Percentiles rank a stretch among this genome's conserved stretches.
Conservation (phyloP, 1,140 invertebrate genomes). For the Drosophila hydei region DNA sequence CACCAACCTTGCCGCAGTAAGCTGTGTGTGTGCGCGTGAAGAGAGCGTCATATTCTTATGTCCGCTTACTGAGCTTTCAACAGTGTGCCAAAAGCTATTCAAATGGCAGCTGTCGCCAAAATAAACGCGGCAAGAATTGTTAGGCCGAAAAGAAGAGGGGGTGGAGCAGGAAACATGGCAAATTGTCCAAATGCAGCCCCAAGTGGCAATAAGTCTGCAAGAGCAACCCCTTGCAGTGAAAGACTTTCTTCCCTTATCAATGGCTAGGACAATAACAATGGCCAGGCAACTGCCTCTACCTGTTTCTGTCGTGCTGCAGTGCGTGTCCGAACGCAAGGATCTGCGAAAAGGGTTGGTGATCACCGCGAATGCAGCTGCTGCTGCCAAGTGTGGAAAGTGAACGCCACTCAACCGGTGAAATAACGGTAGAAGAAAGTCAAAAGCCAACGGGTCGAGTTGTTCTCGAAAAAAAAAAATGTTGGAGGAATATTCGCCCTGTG, state of each 20-base stretch:
- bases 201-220: neutral
- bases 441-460: constrained; percentile 1
- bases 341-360: constrained; percentile 33
- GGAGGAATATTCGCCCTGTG: neutral
- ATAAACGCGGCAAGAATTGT: neutral
- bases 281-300: constrained; percentile 26
- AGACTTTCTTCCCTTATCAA: constrained; percentile 67
- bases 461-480: neutral
- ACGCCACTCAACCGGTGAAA: constrained; percentile 41
- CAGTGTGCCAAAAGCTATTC: constrained; percentile 11
- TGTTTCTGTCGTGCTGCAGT: constrained; percentile 24
- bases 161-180: constrained; percentile 11
- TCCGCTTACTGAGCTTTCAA: constrained; percentile 1
- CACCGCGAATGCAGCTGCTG: constrained; percentile 23
- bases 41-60: neutral
- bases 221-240: constrained; percentile 55
- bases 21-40: neutral
- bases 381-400: constrained; percentile 52
- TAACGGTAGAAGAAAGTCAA: constrained; percentile 44
- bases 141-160: neutral
- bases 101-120: constrained; percentile 21
- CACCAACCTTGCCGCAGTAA: neutral
- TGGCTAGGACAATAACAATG: constrained; percentile 10
- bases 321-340: constrained; percentile 50
- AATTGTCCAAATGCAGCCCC: constrained; percentile 1